A percentile compares a stretch with the other conserved stretches of the same genome.
Evolutionary conservation across 2,113 vertebrate species (phyloP).

Genomic region (Lucifuga dentata): DNA sequence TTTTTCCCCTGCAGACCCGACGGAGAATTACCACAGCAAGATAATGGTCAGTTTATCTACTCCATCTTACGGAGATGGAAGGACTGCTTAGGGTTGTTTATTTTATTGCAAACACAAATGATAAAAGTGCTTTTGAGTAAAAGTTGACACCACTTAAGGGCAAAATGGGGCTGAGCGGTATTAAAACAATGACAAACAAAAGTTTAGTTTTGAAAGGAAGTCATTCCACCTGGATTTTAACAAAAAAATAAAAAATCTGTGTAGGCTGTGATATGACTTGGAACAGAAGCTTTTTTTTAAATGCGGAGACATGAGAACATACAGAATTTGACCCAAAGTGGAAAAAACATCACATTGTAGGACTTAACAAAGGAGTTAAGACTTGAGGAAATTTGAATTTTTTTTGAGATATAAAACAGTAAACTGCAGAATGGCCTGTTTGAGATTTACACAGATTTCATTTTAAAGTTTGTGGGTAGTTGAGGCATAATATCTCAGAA

Average conservation of each 20-base stretch:
- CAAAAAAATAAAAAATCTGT: not conserved
- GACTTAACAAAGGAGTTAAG: no score
- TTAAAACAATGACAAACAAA: constrained; percentile 3
- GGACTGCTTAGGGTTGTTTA: constrained; percentile 31
- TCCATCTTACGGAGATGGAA: constrained; percentile 43
- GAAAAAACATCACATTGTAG: no score
- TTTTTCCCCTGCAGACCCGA: constrained; percentile 22
- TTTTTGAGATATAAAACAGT: no score
- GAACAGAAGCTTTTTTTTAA: not conserved
- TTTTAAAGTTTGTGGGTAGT: not conserved
- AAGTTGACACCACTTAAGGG: constrained; percentile 13
- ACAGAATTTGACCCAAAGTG: not conserved
- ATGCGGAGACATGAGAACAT: not conserved
- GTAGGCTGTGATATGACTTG: not conserved
- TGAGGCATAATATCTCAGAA: not conserved
- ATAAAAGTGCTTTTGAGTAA: constrained; percentile 23
- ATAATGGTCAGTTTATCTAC: constrained; percentile 35
- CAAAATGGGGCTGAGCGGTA: not conserved
- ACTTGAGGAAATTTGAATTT: no score
- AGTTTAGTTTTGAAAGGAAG: constrained; percentile 1
- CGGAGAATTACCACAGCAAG: constrained; percentile 23
- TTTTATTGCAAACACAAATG: constrained; percentile 30
- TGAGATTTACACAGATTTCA: no score
- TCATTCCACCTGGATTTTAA: not conserved
- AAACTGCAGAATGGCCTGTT: no score